phyloP scores from a whole-genome alignment of 2,797 vertebrate species.

The Paramormyrops hopkinsi region DNA sequence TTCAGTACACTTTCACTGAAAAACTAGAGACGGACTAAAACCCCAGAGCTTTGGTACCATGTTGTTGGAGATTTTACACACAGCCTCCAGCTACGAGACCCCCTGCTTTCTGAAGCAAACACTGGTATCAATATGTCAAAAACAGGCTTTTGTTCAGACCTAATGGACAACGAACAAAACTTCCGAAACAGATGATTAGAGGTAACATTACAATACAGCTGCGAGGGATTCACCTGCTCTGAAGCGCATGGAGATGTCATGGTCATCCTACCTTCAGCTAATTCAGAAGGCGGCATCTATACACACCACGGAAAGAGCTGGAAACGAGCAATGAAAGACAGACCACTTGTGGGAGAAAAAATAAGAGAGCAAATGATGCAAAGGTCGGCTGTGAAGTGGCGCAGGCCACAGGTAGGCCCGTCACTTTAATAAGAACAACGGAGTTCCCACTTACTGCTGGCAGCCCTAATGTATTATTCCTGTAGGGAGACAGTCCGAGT shows the following conservation, averaged over 20 bases:
- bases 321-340: background rate
- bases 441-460: constrained; percentile 70
- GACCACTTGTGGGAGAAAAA: constrained; percentile 22
- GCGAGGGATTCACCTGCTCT: background rate
- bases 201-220: background rate
- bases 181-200: background rate
- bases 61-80: background rate
- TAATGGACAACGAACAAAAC: background rate
- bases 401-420: constrained; percentile 59
- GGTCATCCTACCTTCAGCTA: background rate
- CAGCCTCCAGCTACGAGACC: background rate
- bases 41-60: background rate
- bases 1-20: background rate
- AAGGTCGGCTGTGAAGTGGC: constrained; percentile 51
- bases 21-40: background rate
- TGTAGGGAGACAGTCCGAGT: constrained; percentile 70
- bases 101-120: background rate
- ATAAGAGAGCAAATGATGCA: background rate
- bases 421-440: constrained; percentile 64
- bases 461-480: constrained; percentile 71
- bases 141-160: background rate
- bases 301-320: background rate
- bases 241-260: background rate
- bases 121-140: background rate
- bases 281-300: background rate